Percentiles rank a stretch among this genome's conserved stretches.
phyloP scores from a whole-genome alignment of 2,113 vertebrate species.

The Hippocampus zosterae region DNA sequence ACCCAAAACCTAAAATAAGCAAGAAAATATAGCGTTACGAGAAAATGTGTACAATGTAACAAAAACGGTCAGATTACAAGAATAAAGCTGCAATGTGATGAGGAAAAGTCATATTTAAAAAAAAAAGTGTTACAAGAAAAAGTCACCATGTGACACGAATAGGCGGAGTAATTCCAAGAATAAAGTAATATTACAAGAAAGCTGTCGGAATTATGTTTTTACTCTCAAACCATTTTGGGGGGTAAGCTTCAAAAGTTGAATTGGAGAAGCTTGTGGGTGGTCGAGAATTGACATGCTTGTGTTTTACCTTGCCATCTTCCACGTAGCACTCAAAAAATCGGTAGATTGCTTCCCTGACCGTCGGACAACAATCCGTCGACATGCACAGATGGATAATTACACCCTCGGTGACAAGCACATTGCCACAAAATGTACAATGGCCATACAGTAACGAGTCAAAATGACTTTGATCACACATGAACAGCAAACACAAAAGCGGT shows the following conservation, averaged over 20 bases:
- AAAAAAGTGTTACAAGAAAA: not conserved
- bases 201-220: too few relatives aligned
- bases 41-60: not conserved
- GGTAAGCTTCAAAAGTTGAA: too few relatives aligned
- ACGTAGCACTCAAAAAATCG: too few relatives aligned
- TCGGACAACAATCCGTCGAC: too few relatives aligned
- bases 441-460: not conserved
- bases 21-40: not conserved
- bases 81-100: too few relatives aligned
- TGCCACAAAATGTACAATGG: not conserved
- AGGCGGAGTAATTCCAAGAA: not conserved
- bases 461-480: constrained; percentile 12
- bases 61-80: not conserved
- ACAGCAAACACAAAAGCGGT: constrained; percentile 4
- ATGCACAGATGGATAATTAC: not conserved
- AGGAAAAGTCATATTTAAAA: not conserved
- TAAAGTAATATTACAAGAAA: not conserved
- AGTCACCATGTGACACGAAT: not conserved
- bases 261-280: too few relatives aligned
- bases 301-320: too few relatives aligned
- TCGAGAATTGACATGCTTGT: too few relatives aligned
- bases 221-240: too few relatives aligned
- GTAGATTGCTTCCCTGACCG: too few relatives aligned
- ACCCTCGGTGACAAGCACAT: not conserved
- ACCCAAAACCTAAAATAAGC: not conserved